Evolutionary conservation across 64 coral and sea anemone species (phyloP).

Genomic region (Actinia equina): DNA sequence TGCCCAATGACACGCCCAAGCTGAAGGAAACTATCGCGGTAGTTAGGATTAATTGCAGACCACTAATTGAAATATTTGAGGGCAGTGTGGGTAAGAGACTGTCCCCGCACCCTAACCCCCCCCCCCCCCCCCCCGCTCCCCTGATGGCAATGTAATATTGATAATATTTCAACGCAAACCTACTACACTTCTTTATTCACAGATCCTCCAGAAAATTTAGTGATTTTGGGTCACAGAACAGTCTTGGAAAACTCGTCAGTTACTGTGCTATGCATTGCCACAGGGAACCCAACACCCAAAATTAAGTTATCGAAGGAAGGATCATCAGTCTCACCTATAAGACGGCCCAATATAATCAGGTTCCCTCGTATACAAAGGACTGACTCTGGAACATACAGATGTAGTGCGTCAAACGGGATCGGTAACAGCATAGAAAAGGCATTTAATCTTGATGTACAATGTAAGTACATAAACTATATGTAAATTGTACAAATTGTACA

Average conservation of each 20-base stretch:
- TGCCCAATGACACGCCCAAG: too few species aligned
- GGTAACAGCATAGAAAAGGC: not conserved
- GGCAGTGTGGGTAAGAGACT: too few species aligned
- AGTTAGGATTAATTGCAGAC: too few species aligned
- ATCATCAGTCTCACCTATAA: not conserved
- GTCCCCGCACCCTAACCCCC: too few species aligned
- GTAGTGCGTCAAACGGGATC: not conserved
- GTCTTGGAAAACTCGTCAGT: constrained; percentile 7
- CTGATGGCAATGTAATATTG: too few species aligned
- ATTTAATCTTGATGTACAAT: constrained; percentile 22
- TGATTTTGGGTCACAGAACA: not conserved
- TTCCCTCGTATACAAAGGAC: not conserved
- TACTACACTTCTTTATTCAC: not conserved
- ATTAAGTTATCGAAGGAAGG: not conserved
- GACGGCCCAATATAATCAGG: not conserved
- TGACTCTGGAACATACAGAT: constrained; percentile 15
- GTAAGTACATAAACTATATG: not conserved
- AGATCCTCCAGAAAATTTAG: not conserved
- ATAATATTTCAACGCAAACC: too few species aligned
- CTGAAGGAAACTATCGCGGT: too few species aligned
- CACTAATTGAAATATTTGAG: too few species aligned
- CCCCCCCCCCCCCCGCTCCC: too few species aligned
- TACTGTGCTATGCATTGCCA: not conserved
- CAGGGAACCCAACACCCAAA: not conserved
- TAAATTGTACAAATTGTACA: not conserved